Percentiles rank a stretch among this genome's conserved stretches.
phyloP scores from a whole-genome alignment of 2,797 vertebrate species.

The Galaxias olidus region DNA sequence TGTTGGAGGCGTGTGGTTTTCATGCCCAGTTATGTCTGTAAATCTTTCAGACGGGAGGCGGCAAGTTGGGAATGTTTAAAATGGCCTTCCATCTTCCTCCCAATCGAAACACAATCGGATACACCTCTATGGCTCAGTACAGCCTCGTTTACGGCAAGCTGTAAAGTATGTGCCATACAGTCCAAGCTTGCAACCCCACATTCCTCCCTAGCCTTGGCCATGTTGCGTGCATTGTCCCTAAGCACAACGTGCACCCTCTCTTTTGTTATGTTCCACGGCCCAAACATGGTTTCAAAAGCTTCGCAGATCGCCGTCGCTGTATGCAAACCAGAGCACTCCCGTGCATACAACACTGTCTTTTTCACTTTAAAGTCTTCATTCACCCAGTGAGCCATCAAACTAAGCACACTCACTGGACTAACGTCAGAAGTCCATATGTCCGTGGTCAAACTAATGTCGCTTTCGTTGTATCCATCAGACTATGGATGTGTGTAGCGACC shows the following conservation, averaged over 20 bases:
- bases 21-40: no score
- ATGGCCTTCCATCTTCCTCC: no score
- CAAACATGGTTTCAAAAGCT: neutral
- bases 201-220: slow-evolving; percentile 11
- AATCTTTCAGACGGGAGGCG: no score
- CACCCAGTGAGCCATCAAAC: slow-evolving; percentile 12
- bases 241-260: slow-evolving; percentile 17
- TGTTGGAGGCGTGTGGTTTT: slow-evolving; percentile 9
- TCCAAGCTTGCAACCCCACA: slow-evolving; percentile 1
- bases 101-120: no score
- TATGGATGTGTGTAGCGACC: no score
- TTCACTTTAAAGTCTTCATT: slow-evolving; percentile 6
- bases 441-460: slow-evolving; percentile 21
- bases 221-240: no score
- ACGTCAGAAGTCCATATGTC: slow-evolving; percentile 21
- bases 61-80: no score
- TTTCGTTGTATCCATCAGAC: no score
- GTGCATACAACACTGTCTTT: slow-evolving; percentile 6
- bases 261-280: slow-evolving; percentile 7
- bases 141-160: slow-evolving; percentile 14
- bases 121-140: slow-evolving; percentile 12
- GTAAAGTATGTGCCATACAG: slow-evolving; percentile 21
- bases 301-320: neutral
- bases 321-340: slow-evolving; percentile 8
- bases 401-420: slow-evolving; percentile 13